Base-by-base conservation (phyloP, 2,797 vertebrate genomes). In the Pseudochaenichthys georgianus region DNA sequence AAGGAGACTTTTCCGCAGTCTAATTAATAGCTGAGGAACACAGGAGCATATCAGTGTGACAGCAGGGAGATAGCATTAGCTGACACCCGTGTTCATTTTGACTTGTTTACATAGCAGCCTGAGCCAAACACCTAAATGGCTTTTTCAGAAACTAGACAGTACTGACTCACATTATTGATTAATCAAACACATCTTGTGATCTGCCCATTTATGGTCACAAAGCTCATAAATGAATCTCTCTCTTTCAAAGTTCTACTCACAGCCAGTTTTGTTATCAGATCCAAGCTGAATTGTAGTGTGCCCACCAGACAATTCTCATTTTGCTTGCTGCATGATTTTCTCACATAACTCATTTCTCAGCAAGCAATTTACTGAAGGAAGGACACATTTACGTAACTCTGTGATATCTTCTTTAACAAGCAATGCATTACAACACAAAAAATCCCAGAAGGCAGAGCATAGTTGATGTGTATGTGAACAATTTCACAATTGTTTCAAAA, bases 341-440 rank as follows among this genome's bases (percentile, higher is more conserved):
- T 82, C 79, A 54, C 70, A 45, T 66, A 13, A 19, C 59, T 77
- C 16, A 16, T 8, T 78, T 61, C 23, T 54, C 13, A 51, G 15
- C 82, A 64, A 87, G 58, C 81, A 59, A 77, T 41, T 71, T 88
- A 73, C 73, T 82, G 63, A 76, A 19, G 45, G 58, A 66, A 77
- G 43, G 41, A 69, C 41, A 59, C 43, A 0, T 70, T 81, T 78
- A 58, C 0, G 31, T 19, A 83, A 87, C 60, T 42, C n/a, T 54
- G 34, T 17, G 13, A 75, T 72, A 70, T 76, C 38, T 67, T 65
- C 34, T 61, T 57, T 9, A 55, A 28, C 50, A 17, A 57, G 54
- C 15, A 3, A 3, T 0, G 0, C 38, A 13, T 73, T 34, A 11
- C 47, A 31, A 43, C 21, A 19, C 65, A 21, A 86, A 77, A 85